A percentile compares a stretch with the other conserved stretches of the same genome.
Conservation (phyloP, 1,140 invertebrate species). For the Drosophila kanapiae region DNA sequence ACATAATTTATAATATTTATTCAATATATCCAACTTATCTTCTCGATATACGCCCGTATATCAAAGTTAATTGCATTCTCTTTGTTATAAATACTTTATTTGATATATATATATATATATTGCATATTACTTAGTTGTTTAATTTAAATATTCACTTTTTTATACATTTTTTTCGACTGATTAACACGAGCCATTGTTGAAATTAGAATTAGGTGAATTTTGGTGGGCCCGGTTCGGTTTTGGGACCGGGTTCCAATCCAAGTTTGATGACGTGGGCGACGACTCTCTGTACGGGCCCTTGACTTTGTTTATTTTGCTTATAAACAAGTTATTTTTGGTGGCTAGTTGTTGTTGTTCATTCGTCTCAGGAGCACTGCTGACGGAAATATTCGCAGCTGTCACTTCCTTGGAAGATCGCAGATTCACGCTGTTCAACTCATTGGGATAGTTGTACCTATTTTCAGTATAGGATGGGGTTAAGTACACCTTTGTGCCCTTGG, state of each 20-base stretch:
- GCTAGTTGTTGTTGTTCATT: constrained; percentile 25
- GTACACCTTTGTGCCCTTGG: constrained; percentile 60
- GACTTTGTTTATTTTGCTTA: constrained; percentile 71
- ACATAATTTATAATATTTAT: too few relatives aligned
- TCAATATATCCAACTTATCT: too few relatives aligned
- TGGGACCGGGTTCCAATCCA: constrained; percentile 84
- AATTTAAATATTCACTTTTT: constrained; percentile 34
- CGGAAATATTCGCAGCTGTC: constrained; percentile 36
- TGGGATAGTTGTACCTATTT: constrained; percentile 25
- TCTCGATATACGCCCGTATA: too few relatives aligned
- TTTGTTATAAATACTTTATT: constrained; percentile 46
- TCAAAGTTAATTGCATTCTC: neutral
- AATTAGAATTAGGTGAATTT: constrained; percentile 13
- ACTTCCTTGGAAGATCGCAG: constrained; percentile 22
- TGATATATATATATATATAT: constrained; percentile 26
- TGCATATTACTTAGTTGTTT: constrained; percentile 23
- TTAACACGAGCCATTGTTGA: constrained; percentile 28
- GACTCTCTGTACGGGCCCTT: constrained; percentile 70
- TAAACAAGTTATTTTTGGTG: constrained; percentile 51
- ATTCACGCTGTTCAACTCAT: constrained; percentile 31
- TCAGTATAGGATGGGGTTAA: constrained; percentile 51
- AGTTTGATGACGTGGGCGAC: constrained; percentile 78
- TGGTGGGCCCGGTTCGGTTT: constrained; percentile 71
- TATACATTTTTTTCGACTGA: constrained; percentile 18
- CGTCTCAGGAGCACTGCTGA: neutral